phyloP scores from a whole-genome alignment of 2,888 invertebrate genomes.

The Drepana falcataria region DNA sequence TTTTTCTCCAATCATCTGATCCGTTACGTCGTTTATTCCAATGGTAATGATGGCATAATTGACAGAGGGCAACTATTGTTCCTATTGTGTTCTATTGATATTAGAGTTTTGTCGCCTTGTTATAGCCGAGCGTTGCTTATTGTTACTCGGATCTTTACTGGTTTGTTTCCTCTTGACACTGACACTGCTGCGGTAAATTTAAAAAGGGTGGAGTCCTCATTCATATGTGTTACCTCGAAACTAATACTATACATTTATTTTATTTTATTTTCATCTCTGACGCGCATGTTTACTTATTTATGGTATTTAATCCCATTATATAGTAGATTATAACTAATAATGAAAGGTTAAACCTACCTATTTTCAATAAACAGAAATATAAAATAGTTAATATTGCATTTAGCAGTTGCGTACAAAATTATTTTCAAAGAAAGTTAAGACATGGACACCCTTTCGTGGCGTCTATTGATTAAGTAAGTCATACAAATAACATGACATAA shows the following conservation, averaged over 20 bases:
- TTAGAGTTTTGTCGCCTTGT: constrained; percentile 76
- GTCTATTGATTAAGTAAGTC: constrained; percentile 45
- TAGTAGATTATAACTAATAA: no score
- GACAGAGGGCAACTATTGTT: constrained; percentile 76
- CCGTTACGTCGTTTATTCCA: constrained; percentile 72
- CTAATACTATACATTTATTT: not conserved
- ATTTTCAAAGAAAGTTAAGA: no score
- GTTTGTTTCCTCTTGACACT: constrained; percentile 48
- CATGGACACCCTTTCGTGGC: not conserved
- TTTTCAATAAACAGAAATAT: no score
- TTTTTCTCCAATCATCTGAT: constrained; percentile 69
- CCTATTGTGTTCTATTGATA: constrained; percentile 73
- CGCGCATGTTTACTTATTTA: not conserved
- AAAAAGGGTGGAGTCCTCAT: constrained; percentile 66
- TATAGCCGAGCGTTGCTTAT: constrained; percentile 62
- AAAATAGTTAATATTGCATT: no score
- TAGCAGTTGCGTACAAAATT: no score
- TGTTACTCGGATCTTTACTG: constrained; percentile 56
- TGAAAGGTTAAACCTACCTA: no score
- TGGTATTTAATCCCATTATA: not conserved
- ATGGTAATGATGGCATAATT: constrained; percentile 78
- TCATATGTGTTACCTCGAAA: constrained; percentile 33
- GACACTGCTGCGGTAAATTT: constrained; percentile 48
- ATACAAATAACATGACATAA: constrained; percentile 58
- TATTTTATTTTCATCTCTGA: not conserved